Evolutionary conservation across 2,888 invertebrate species (phyloP).

Genomic region (Psylliodes chrysocephalus): DNA sequence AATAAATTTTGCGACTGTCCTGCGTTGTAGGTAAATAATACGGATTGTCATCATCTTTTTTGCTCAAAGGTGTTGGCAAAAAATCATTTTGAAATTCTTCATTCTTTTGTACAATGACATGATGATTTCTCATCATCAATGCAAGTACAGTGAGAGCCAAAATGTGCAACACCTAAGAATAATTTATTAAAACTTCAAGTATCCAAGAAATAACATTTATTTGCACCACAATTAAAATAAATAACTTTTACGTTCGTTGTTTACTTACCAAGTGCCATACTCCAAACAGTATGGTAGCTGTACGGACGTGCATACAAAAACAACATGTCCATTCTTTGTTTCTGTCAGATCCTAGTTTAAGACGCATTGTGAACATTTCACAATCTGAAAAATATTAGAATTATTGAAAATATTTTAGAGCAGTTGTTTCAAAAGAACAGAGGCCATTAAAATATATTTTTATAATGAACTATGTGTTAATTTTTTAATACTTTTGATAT

Average conservation of each 20-base stretch:
- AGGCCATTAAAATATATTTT: too few species aligned
- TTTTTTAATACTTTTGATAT: too few species aligned
- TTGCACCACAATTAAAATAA: background rate
- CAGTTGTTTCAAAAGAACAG: too few species aligned
- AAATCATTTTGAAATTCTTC: conserved; percentile 65
- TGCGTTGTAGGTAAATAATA: conserved; percentile 67
- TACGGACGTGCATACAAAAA: conserved; percentile 85
- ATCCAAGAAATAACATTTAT: conserved; percentile 20
- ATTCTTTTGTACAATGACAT: conserved; percentile 67
- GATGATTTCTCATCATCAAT: conserved; percentile 78
- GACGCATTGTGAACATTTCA: conserved; percentile 70
- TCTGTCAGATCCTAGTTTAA: conserved; percentile 73
- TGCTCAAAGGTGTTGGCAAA: conserved; percentile 79
- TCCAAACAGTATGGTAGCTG: conserved; percentile 82
- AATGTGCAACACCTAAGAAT: conserved; percentile 76
- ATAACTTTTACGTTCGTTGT: too few species aligned
- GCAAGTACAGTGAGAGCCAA: conserved; percentile 79
- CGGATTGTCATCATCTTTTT: conserved; percentile 72
- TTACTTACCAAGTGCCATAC: conserved; percentile 86
- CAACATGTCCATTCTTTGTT: conserved; percentile 83
- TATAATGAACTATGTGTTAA: too few species aligned
- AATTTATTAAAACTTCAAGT: too few species aligned
- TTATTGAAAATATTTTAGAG: too few species aligned
- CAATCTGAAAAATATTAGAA: conserved; percentile 16
- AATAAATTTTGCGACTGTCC: conserved; percentile 73